These are phyloP conservation scores for Acanthosepion esculentum DNA, from an alignment of 2,888 invertebrate genomes.

Conservation along the genomic window DNA sequence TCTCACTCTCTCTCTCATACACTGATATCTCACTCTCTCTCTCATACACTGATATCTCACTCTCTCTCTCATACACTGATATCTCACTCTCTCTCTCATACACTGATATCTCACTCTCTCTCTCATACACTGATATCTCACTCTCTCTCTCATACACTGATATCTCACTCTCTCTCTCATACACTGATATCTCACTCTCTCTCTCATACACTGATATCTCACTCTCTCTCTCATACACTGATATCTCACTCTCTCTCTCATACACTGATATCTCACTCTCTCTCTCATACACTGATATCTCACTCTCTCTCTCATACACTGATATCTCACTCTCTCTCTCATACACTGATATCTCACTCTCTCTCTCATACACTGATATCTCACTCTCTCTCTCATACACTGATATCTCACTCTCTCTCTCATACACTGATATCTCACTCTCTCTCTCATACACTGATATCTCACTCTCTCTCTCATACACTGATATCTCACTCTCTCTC, in stretches of 20 bases:
- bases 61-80: background rate
- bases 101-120: too few species aligned
- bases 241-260: background rate
- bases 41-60: too few species aligned
- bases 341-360: too few species aligned
- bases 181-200: too few species aligned
- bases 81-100: background rate
- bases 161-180: background rate
- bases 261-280: too few species aligned
- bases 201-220: background rate
- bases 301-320: background rate
- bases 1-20: background rate
- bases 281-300: background rate
- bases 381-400: background rate
- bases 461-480: background rate
- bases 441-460: background rate
- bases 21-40: too few species aligned
- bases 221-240: background rate
- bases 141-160: background rate
- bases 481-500: background rate
- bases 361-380: background rate
- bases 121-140: too few species aligned
- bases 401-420: background rate
- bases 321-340: background rate
- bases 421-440: too few species aligned